Percentiles rank a stretch among this genome's conserved stretches.
Evolutionary conservation across 2,888 invertebrate genomes (phyloP).

Genomic region (Torymus auratus): DNA sequence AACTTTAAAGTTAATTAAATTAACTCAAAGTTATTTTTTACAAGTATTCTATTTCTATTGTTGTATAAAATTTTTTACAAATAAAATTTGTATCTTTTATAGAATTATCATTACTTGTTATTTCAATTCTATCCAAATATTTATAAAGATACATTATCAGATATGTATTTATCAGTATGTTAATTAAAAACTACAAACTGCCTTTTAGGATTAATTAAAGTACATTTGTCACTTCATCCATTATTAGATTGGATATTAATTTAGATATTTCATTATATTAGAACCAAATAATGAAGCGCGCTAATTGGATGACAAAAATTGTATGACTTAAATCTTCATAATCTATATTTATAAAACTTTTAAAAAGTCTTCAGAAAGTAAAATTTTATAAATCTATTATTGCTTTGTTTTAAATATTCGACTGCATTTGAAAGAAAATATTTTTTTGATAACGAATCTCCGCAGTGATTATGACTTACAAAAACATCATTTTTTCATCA

Average conservation of each 20-base stretch:
- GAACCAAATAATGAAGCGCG: background rate
- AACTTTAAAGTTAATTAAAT: constrained; percentile 33
- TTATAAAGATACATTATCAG: too few species aligned
- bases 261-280: constrained; percentile 7
- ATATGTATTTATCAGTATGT: too few species aligned
- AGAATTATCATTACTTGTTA: background rate
- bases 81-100: constrained; percentile 47
- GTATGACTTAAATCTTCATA: too few species aligned
- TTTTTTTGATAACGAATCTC: too few species aligned
- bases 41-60: constrained; percentile 40
- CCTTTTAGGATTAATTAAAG: constrained; percentile 14
- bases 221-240: constrained; percentile 41
- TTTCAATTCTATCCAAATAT: too few species aligned
- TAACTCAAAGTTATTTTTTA: constrained; percentile 25
- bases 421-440: too few species aligned
- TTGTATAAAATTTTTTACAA: constrained; percentile 50
- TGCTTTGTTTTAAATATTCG: too few species aligned
- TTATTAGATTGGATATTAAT: constrained; percentile 12
- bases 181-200: constrained; percentile 6
- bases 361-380: too few species aligned
- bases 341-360: too few species aligned
- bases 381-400: too few species aligned
- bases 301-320: background rate
- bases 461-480: background rate
- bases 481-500: constrained; percentile 20